Base-by-base conservation (phyloP, 1,140 invertebrate species). In the Drosophila kurseongensis region DNA sequence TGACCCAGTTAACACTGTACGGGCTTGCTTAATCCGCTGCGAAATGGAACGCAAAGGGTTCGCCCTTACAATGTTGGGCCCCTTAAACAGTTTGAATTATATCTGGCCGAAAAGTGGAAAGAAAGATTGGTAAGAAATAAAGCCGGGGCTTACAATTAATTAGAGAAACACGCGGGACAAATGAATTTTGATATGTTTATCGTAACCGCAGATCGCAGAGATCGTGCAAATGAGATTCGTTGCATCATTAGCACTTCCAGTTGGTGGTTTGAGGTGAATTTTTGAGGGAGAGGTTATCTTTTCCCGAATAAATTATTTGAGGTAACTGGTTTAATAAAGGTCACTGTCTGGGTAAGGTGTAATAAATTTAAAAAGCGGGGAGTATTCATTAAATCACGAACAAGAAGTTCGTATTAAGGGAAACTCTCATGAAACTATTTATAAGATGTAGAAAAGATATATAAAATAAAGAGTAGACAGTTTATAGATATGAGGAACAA, bases 111-210 rank as follows among this genome's bases (percentile, higher is more conserved):
- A 18, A 44, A 18, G 12, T 23, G 14, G 29, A 9, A 36, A 42
- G 44, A 50, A 50, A 60, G 32, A 38, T 38, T 65, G 42, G 32
- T 27, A 10, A 42, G 56, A 44, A 44, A 27, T 58, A 42, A 12
- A 42, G 36, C 42, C 58, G 32, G n/a, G 65, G 16, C 65, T 48
- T 35, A 71, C 51, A 71, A 71, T 71, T 69, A 71, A 71, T 71
- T 71, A 58, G 35, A 50, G 18, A 50, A 57, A 58, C 67, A 71
- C 51, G 69, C 51, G 42, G 52, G 57, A 29, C 71, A 74, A 74
- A 74, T 74, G 71, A 74, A 42, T 62, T 54, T 42, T 74, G 48
- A 74, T 74, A 74, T 62, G 69, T 55, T 74, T 73, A 74, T 74
- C 71, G 14, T 12, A 14, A 35, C 10, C 32, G 23, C 36, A 50